Evolutionary conservation across 2,113 vertebrate species (phyloP), one percentile per base, ranked within the genome.

Genomic region (Garra rufa): DNA sequence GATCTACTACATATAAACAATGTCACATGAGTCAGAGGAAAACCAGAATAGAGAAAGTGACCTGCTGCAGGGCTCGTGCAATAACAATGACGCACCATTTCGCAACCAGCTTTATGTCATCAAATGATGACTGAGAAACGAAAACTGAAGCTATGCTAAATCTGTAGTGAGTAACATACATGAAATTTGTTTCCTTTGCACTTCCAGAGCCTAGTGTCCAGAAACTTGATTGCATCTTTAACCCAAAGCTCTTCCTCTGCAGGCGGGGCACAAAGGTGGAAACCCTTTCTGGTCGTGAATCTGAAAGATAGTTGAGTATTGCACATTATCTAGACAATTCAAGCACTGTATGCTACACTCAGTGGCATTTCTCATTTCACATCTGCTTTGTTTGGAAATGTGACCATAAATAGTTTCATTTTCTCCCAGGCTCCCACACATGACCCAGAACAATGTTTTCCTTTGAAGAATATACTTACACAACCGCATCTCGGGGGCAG

Each of bases 241-340:
- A 89, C 88, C 90, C 90, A 91, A 0, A 28, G 0, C 2, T 7
- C 30, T 0, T 76, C 11, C 10, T 0, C 14, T 21, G 30, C 63
- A 57, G 75, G n/a, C 0, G 88, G 85, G 5, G 87, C 78, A 38
- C 90, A 91, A 34, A 91, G 90, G 0, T 65, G 9, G 1, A 19
- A 26, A 1, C 26, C 65, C 44, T 48, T 91, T n/a, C 21, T 75
- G 61, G 90, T 91, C 1, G 1, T 21, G 61, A 91, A 91, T 26
- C 90, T 91, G 81, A 44, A 81, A 80, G 19, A 24, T 17, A 82
- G n/a, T 26, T 10, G 13, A 41, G 6, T 26, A 4, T 2, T 63
- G 14, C 5, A 19, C 1, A 28, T 79, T 43, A 78, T 15, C 57
- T 9, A 57, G 30, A 34, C 63, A 65, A 65, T 65, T 3, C 6